Base-by-base conservation (phyloP, 2,888 invertebrate genomes). In the Fissipunctia ypsillon region DNA sequence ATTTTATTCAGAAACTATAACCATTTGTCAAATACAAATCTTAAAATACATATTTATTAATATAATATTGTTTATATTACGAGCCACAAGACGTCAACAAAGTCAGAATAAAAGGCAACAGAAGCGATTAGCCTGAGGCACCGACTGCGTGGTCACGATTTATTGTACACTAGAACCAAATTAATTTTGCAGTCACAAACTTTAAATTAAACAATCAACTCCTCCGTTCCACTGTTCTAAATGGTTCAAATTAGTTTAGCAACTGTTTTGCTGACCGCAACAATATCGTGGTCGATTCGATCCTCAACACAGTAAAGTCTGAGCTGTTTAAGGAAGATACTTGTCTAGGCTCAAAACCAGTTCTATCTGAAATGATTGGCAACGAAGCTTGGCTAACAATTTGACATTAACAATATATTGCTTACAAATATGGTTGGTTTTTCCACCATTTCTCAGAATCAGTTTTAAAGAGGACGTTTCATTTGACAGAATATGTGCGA, bases 81-180 rank as follows among this genome's bases (percentile, higher is more conserved):
- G 38, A 71, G 57, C 63, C 63, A 45, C 61, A 84, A 87, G 84
- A 84, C 87, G 85, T 88, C 90, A 90, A 89, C 86, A 76, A 88
- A 90, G 86, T 88, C 85, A 88, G 90, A 91, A 93, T 90, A 92
- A 92, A 91, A 92, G 89, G 91, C 91, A 92, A 95, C 95, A 88
- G 96, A 89, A 95, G 95, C 95, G 94, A 93, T 94, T 94, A 89
- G 93, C 95, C 93, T 81, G 83, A 86, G 94, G 95, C 95, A 86
- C 87, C 88, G 88, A 90, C 90, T 91, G 92, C 92, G 90, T 91
- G 91, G 92, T 95, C 95, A 95, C 95, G 95, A 95, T 93, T 95
- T 92, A 93, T 92, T 90, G 89, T 90, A 89, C 89, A 88, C 88
- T 86, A 83, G 83, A 88, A 90, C 91, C 87, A 91, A 89, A 89